phyloP scores from a whole-genome alignment of 2,113 vertebrate genomes.

The Otus sunia region DNA sequence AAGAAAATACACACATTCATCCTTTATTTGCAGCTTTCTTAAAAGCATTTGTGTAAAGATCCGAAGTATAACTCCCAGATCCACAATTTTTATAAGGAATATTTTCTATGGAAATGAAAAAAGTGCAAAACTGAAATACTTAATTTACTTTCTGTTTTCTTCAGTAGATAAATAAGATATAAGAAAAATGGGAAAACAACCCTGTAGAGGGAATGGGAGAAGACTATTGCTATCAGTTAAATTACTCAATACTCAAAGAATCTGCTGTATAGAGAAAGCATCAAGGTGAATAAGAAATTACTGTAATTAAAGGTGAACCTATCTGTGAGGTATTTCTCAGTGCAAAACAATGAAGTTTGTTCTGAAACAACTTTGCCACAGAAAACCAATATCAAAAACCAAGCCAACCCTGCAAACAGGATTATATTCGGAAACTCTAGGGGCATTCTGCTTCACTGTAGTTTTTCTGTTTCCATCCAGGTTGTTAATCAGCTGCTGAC shows the following conservation, averaged over 20 bases:
- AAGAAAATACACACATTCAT: not conserved
- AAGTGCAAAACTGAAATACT: not conserved
- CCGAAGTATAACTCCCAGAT: not conserved
- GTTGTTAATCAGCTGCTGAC: not conserved
- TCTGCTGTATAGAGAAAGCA: not conserved
- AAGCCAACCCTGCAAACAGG: not conserved
- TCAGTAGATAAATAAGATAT: not conserved
- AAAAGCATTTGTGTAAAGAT: not conserved
- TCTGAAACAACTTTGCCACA: not conserved
- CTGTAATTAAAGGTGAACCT: not conserved
- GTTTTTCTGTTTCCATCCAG: not conserved
- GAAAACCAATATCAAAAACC: not conserved
- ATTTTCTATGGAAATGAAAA: not conserved
- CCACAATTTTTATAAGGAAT: not conserved
- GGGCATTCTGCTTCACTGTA: not conserved
- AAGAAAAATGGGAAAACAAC: not conserved
- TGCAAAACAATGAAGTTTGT: not conserved
- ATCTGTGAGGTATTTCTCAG: not conserved
- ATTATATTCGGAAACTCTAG: not conserved
- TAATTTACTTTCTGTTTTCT: not conserved
- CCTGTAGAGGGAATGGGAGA: not conserved
- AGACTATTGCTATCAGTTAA: not conserved
- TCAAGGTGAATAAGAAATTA: constrained; percentile 14
- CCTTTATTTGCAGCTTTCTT: not conserved
- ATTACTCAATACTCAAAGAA: not conserved